Evolutionary conservation across 2,797 vertebrate genomes (phyloP).

Genomic region (Mastacembelus armatus): DNA sequence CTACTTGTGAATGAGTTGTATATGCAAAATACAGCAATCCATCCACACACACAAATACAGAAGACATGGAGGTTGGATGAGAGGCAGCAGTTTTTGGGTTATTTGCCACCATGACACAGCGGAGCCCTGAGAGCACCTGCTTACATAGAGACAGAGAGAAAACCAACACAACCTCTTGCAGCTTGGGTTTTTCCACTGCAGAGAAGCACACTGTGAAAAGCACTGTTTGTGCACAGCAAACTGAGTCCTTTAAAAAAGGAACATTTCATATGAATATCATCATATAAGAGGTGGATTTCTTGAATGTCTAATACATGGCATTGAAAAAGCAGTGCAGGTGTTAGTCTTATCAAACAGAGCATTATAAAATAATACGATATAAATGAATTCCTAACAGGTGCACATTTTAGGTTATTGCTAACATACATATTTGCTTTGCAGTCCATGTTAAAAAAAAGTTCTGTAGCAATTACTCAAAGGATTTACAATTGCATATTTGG

Average conservation of each 20-base stretch:
- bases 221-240: constrained; percentile 27
- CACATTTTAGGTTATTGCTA: not conserved
- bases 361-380: constrained; percentile 21
- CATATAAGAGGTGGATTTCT: constrained; percentile 23
- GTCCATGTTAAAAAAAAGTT: not conserved
- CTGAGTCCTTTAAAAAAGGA: constrained; percentile 16
- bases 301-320: constrained; percentile 53
- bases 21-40: constrained; percentile 14
- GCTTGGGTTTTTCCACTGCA: constrained; percentile 72
- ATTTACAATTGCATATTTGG: not conserved
- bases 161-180: constrained; percentile 23
- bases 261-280: constrained; percentile 23
- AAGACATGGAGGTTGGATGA: constrained; percentile 4
- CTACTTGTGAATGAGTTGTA: constrained; percentile 26
- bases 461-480: not conserved
- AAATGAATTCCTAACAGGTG: not conserved
- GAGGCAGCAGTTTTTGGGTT: constrained; percentile 28
- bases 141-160: constrained; percentile 61
- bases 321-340: constrained; percentile 37
- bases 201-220: constrained; percentile 27
- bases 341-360: no score
- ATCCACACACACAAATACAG: constrained; percentile 11
- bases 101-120: constrained; percentile 16
- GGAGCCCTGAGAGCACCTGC: constrained; percentile 61
- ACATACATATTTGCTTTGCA: no score